A percentile compares a stretch with the other conserved stretches of the same genome.
Evolutionary conservation across 2,888 invertebrate genomes (phyloP).

Genomic region (Cephus sareptanus): DNA sequence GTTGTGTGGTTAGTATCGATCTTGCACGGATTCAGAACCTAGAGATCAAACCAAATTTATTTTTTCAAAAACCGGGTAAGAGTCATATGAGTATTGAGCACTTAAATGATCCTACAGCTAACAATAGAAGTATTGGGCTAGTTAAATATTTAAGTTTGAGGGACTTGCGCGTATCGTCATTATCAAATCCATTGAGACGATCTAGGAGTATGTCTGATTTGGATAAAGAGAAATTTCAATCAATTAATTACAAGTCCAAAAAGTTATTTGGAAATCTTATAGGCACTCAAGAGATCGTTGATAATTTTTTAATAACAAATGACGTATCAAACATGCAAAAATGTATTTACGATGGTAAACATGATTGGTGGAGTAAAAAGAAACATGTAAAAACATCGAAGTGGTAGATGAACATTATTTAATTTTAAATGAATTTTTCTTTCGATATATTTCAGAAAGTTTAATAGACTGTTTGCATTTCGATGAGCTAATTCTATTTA

Average conservation of each 20-base stretch:
- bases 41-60: conserved; percentile 37
- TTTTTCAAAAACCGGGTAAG: conserved; percentile 20
- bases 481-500: neutral
- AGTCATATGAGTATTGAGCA: too few species aligned
- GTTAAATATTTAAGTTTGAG: neutral
- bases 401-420: neutral
- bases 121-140: neutral
- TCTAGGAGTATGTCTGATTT: neutral
- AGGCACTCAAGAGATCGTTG: neutral
- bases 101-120: neutral
- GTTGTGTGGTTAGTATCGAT: conserved; percentile 55
- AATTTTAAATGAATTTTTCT: neutral
- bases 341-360: neutral
- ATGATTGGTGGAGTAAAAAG: neutral
- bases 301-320: neutral
- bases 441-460: neutral
- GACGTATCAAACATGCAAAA: neutral
- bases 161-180: neutral
- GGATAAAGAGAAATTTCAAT: neutral
- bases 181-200: neutral
- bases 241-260: neutral
- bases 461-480: neutral
- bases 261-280: neutral
- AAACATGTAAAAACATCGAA: neutral
- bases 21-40: conserved; percentile 46